A percentile compares a stretch with the other conserved stretches of the same genome.
Conservation (phyloP, 2,888 invertebrate genomes). For the Acleris holmiana region DNA sequence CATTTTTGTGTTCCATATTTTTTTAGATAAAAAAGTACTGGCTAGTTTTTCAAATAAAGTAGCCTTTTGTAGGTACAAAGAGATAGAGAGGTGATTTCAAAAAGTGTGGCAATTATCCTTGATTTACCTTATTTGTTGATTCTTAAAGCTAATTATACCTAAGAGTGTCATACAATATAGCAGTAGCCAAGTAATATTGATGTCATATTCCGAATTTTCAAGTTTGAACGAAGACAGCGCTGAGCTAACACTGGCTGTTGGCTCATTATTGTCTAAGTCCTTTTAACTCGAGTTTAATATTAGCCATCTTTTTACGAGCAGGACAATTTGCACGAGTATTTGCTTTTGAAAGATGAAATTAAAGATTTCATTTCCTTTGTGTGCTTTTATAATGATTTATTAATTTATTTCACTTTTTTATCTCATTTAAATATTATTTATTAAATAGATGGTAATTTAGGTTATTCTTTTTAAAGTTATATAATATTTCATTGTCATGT, state of each 20-base stretch:
- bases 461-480: too few relatives aligned
- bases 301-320: slow-evolving; percentile 44
- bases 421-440: not conserved
- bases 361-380: slow-evolving; percentile 36
- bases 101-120: too few relatives aligned
- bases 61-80: too few relatives aligned
- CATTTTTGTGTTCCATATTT: too few relatives aligned
- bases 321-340: slow-evolving; percentile 40
- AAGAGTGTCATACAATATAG: not conserved
- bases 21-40: too few relatives aligned
- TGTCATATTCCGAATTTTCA: slow-evolving; percentile 22
- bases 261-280: slow-evolving; percentile 68
- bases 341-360: slow-evolving; percentile 36
- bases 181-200: slow-evolving; percentile 15
- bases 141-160: too few relatives aligned
- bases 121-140: too few relatives aligned
- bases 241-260: slow-evolving; percentile 56
- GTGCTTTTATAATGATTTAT: slow-evolving; percentile 27
- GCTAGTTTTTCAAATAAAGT: too few relatives aligned
- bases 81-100: too few relatives aligned
- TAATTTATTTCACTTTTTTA: slow-evolving; percentile 8
- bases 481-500: too few relatives aligned
- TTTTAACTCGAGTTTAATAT: slow-evolving; percentile 58
- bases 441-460: not conserved
- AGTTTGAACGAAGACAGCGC: slow-evolving; percentile 41